Evolutionary conservation across 2,113 vertebrate species (phyloP).

Genomic region (Egretta garzetta): DNA sequence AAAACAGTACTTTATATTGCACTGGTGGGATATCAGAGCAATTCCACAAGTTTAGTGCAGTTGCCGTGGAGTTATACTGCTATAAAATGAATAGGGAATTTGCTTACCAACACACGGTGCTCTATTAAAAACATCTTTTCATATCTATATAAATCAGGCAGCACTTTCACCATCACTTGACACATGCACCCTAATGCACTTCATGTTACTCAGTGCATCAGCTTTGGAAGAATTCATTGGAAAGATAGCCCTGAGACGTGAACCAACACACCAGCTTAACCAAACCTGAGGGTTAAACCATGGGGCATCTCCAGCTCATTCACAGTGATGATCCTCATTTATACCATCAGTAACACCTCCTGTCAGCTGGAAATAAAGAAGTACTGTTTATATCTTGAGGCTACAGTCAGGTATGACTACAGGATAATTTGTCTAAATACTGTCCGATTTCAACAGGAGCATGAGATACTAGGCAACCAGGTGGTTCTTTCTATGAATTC

Average conservation of each 20-base stretch:
- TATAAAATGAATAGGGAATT: neutral
- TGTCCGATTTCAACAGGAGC: neutral
- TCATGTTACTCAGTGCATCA: neutral
- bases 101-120: neutral
- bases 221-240: slow-evolving; percentile 7
- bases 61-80: neutral
- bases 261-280: neutral
- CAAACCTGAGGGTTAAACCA: neutral
- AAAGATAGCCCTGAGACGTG: neutral
- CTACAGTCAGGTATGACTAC: neutral
- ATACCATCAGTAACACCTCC: neutral
- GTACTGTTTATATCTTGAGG: neutral
- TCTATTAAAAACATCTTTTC: neutral
- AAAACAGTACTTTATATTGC: neutral
- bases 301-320: neutral
- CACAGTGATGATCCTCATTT: neutral
- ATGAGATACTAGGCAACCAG: neutral
- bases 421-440: slow-evolving; percentile 3
- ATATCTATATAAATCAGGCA: neutral
- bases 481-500: neutral
- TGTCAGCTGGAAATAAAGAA: slow-evolving; percentile 45
- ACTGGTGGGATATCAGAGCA: neutral
- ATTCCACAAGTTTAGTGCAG: neutral
- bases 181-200: neutral
- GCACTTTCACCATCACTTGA: neutral